Evolutionary conservation across 2,797 vertebrate species (phyloP).

Genomic region (Trachops cirrhosus): DNA sequence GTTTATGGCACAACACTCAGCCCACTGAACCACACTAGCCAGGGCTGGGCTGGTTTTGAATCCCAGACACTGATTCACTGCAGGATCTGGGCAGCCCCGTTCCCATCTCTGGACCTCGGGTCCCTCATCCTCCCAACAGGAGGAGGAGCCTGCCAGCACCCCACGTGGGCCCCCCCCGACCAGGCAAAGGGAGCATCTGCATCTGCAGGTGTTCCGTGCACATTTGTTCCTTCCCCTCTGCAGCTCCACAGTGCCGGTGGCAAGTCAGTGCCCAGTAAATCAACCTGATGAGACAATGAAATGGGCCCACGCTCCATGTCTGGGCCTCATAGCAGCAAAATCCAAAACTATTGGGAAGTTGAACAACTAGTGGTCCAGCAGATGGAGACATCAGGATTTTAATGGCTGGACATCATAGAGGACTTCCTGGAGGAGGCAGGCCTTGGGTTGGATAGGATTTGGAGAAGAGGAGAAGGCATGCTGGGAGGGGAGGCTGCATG

Average conservation of each 20-base stretch:
- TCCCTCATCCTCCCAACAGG: neutral
- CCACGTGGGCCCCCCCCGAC: neutral
- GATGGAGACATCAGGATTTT: neutral
- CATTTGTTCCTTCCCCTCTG: neutral
- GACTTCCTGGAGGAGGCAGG: neutral
- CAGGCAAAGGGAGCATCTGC: neutral
- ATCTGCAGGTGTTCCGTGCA: neutral
- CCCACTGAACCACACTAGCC: neutral
- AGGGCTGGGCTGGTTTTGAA: neutral
- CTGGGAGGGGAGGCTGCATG: neutral
- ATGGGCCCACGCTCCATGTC: neutral
- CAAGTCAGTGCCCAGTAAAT: neutral
- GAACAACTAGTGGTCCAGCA: neutral
- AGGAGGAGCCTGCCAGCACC: too few species aligned
- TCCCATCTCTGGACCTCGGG: neutral
- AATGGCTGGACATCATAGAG: neutral
- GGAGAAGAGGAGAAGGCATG: neutral
- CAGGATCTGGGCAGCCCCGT: neutral
- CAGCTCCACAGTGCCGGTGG: neutral
- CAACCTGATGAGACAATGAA: neutral
- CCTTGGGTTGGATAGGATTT: neutral
- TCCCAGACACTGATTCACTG: neutral
- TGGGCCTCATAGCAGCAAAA: neutral
- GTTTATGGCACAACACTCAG: neutral
- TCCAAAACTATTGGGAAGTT: neutral